Evolutionary conservation across 2,797 vertebrate genomes (phyloP), one percentile per base, ranked within the genome.

Genomic region (Spizella passerina): DNA sequence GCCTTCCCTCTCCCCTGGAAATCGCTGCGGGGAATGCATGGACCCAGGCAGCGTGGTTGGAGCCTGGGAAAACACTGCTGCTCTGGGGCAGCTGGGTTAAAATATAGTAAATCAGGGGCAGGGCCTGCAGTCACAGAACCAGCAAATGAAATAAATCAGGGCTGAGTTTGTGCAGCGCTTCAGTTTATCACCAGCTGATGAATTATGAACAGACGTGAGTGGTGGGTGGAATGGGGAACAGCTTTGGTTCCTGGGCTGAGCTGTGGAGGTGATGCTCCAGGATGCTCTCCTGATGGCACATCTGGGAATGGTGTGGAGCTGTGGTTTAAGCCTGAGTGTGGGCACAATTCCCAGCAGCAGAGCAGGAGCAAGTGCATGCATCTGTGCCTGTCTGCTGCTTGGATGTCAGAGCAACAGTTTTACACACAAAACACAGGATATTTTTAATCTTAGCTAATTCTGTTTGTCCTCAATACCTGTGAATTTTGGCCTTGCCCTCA

Each of bases 1-100:
- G 10, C 91, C 81, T 96, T 56, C 89, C 46, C 94, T 90, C 88
- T 95, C 84, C 83, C 82, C 12, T 65, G 93, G 81, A 93, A 82
- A 71, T 83, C 27, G 30, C 64, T 55, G 9, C 29, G 29, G 47
- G 83, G 90, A 79, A 55, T 3, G 57, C 47, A 84, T 76, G 0
- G 14, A 78, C 72, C 93, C 82, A 47, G 76, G 47, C 7, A 82
- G 82, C 2, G 49, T 30, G 53, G 82, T 57, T 57, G 39, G 69
- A 96, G 92, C 94, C 88, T 93, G 92, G 90, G 66, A 93, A 95
- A 97, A 77, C n/a, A 41, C 4, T 18, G 17, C 30, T 52, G 82
- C 83, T 97, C 53, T 46, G 14, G 61, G 96, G 87, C 39, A 86
- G 81, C 57, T 70, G 57, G 44, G 81, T 79, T 86, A 47, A 86